Evolutionary conservation across 2,113 vertebrate genomes (phyloP).

Genomic region (Phyllostomus discolor): DNA sequence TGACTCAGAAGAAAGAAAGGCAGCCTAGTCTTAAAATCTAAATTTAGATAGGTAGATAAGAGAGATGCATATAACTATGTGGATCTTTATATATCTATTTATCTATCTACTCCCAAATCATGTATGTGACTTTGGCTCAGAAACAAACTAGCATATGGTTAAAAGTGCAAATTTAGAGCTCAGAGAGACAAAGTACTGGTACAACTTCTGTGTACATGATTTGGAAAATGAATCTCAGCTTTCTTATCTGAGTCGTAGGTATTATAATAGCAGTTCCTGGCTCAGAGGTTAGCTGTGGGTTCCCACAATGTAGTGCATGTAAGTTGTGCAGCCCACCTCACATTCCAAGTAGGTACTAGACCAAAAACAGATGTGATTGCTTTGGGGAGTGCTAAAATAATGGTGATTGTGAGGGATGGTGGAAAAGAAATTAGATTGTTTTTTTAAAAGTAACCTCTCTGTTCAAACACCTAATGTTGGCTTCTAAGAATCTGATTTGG

Average conservation of each 20-base stretch:
- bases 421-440: background rate
- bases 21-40: background rate
- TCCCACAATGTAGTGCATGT: accelerated
- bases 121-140: background rate
- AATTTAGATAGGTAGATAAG: background rate
- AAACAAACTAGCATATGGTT: background rate
- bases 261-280: accelerated
- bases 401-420: background rate
- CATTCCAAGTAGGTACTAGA: background rate
- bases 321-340: background rate
- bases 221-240: background rate
- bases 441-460: background rate
- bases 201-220: background rate
- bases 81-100: background rate
- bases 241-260: background rate
- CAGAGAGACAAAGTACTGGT: background rate
- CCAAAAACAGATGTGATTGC: background rate
- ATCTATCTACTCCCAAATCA: background rate
- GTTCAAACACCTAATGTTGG: background rate
- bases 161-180: background rate
- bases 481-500: background rate
- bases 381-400: background rate
- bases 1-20: background rate
- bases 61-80: accelerated
- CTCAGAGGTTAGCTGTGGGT: background rate